Evolutionary conservation across 2,797 vertebrate species (phyloP), one percentile per base, ranked within the genome.

Genomic region (Champsocephalus gunnari): DNA sequence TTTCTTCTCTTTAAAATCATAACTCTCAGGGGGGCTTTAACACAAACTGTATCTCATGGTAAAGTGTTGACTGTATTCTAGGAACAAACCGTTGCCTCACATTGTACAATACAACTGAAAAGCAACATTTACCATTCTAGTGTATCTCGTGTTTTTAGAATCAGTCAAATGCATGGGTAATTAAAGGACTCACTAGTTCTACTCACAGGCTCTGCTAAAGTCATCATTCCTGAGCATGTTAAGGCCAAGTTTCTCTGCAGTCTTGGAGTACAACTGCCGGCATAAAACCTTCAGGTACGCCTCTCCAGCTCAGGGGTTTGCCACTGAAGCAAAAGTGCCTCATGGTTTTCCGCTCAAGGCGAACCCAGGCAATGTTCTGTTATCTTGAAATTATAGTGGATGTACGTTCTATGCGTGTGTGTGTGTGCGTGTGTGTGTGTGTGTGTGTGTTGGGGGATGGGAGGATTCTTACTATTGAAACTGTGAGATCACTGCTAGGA

Each of bases 141-240:
- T 38, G 34, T 28, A 69, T 72, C 32, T 32, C 11, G 57, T 1
- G 0, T 50, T 80, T 79, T 83, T 55, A 68, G 74, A 4, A 60
- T 32, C 54, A 66, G 24, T 41, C 16, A 69, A 79, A 73, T 64
- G n/a, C 1, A 41, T 49, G 81, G 65, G 59, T 76, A 50, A 65
- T 83, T 49, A 32, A 41, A 41, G 24, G 47, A 64, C 68, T 57
- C 66, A 61, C 60, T 73, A 48, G 34, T 67, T 80, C 50, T 57
- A 38, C 66, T 60, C 63, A 13, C 3, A 73, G 38, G 9, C 66
- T 90, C 89, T 92, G 89, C 74, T 84, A 78, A 89, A 91, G 81
- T 75, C 76, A 85, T 90, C 55, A 69, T 55, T 71, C 53, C 53
- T 49, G 49, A 43, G 55, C 48, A 5, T 74, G 61, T 80, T 62